Evolutionary conservation across 2,797 vertebrate genomes (phyloP).

Genomic region (Megalops cyprinoides): DNA sequence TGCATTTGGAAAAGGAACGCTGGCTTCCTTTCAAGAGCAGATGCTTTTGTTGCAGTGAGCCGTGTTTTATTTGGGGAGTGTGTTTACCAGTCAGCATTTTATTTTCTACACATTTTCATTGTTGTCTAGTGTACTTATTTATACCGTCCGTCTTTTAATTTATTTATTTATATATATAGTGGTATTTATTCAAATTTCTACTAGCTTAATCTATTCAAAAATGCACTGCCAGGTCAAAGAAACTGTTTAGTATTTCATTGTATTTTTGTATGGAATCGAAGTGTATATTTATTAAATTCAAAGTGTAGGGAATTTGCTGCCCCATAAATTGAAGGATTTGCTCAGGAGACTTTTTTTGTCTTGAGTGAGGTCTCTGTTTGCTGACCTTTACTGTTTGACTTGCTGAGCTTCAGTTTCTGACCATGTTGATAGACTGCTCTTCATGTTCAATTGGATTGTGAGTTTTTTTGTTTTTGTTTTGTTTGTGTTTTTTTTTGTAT

Average conservation of each 20-base stretch:
- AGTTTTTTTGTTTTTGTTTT: too few species aligned
- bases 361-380: conserved; percentile 32
- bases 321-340: neutral
- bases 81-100: conserved; percentile 62
- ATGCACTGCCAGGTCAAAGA: conserved; percentile 54
- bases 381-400: conserved; percentile 45
- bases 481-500: too few species aligned
- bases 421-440: neutral
- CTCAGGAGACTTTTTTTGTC: neutral
- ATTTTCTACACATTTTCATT: conserved; percentile 64
- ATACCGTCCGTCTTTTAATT: conserved; percentile 73
- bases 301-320: neutral
- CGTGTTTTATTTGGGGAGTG: conserved; percentile 33
- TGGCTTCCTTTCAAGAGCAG: neutral
- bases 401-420: conserved; percentile 21
- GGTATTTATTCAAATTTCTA: conserved; percentile 80
- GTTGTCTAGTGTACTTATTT: conserved; percentile 74
- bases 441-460: neutral
- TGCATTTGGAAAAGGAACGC: conserved; percentile 45
- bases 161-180: conserved; percentile 79
- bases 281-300: conserved; percentile 29
- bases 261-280: conserved; percentile 55
- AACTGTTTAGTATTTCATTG: conserved; percentile 35
- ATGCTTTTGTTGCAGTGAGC: conserved; percentile 22
- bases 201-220: conserved; percentile 65